Base-by-base conservation (phyloP, 2,797 vertebrate genomes). In the Setipinna tenuifilis region DNA sequence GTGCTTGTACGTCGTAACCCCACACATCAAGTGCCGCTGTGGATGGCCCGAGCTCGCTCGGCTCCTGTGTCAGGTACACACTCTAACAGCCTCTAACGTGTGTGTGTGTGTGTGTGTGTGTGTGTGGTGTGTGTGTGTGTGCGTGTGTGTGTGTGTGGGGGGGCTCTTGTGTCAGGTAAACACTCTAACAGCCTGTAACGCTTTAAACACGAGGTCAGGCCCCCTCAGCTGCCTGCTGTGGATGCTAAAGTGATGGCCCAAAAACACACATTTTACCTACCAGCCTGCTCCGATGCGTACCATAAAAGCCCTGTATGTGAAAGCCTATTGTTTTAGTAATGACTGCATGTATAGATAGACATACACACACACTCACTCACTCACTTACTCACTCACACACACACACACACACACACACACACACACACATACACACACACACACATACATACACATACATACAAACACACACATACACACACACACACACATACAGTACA, bases 111-210 rank as follows among this genome's bases (percentile, higher is more conserved):
- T 84, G 65, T 35, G 82, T 10, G 46, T 48, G 46, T 48, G 46
- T 48, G 46, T 48, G 46, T 48, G 46, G 3, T 48, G 3, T 48
- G 46, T 48, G 46, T 48, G 46, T 48, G 46, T 48, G 46, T 48
- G 46, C 10, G 46, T 48, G 46, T 31, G 35, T 25, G 5, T 50
- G 7, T 54, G 21, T 68, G 71, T 84, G 81, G 41, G 46, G 3
- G 46, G 71, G 58, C 21, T 62, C 71, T 82, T 83, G 71, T 85
- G 65, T 31, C 65, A 71, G 65, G 16, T 50, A 84, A 23, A 82
- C 81, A 86, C 58, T 35, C 17, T 71, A 57, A 58, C 86, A 82
- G 59, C 82, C 57, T 61, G 71, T 61, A 75, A 85, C 81, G 11
- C 65, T 58, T 50, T 82, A 57, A 86, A 84, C 84, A 78, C 28